Conservation (phyloP, 2,113 vertebrate species). For the Etheostoma cragini region DNA sequence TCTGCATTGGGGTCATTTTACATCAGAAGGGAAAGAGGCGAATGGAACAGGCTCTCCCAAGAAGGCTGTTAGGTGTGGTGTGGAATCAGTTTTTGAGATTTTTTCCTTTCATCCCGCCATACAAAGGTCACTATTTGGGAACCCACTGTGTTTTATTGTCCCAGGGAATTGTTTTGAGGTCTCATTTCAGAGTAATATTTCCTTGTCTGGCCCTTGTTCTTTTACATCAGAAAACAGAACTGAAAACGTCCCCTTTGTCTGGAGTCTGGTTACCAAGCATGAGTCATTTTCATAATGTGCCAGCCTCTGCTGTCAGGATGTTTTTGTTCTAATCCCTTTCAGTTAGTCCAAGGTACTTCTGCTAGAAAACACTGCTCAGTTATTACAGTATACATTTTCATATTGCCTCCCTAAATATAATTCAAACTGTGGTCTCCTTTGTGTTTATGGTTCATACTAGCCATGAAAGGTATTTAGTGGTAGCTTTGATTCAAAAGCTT, state of each 20-base stretch:
- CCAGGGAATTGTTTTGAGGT: slow-evolving; percentile 62
- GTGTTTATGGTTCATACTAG: slow-evolving; percentile 65
- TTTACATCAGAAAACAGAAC: slow-evolving; percentile 69
- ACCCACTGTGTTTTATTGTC: slow-evolving; percentile 70
- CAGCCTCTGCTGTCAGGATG: slow-evolving; percentile 68
- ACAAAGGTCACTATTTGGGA: slow-evolving; percentile 69
- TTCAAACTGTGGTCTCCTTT: slow-evolving; percentile 62
- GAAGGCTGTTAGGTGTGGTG: slow-evolving; percentile 52
- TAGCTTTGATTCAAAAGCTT: slow-evolving; percentile 70
- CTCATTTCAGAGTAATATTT: slow-evolving; percentile 70
- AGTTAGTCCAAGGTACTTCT: slow-evolving; percentile 60
- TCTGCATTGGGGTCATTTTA: slow-evolving; percentile 67
- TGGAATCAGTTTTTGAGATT: slow-evolving; percentile 39
- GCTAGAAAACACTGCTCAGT: slow-evolving; percentile 65
- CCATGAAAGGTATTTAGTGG: slow-evolving; percentile 63
- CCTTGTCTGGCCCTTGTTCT: slow-evolving; percentile 52
- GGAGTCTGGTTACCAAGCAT: slow-evolving; percentile 72
- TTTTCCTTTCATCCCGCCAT: slow-evolving; percentile 47
- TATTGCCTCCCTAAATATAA: slow-evolving; percentile 70
- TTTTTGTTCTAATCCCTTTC: slow-evolving; percentile 73
- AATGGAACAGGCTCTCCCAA: slow-evolving; percentile 38
- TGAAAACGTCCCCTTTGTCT: slow-evolving; percentile 74
- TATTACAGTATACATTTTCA: slow-evolving; percentile 74
- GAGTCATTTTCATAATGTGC: slow-evolving; percentile 69
- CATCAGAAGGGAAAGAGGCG: slow-evolving; percentile 52